Evolutionary conservation across 2,888 invertebrate species (phyloP).

Genomic region (Lapara coniferarum): DNA sequence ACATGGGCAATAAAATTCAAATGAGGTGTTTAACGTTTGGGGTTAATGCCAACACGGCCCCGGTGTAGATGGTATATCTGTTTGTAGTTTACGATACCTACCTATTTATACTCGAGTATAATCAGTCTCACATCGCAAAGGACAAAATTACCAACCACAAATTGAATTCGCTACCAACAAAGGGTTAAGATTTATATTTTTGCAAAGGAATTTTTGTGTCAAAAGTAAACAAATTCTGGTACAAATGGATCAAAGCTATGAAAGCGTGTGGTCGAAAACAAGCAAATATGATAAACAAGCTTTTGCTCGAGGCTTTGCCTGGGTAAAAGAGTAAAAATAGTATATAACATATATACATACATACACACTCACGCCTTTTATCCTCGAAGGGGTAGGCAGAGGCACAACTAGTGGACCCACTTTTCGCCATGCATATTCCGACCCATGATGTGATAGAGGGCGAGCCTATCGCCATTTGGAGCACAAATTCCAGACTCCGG

Average conservation of each 20-base stretch:
- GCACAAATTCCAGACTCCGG: too few species aligned
- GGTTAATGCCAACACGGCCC: background rate
- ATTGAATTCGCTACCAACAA: background rate
- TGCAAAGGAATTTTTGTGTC: background rate
- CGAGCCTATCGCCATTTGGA: too few species aligned
- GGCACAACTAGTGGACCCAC: too few species aligned
- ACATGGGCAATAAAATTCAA: conserved; percentile 16
- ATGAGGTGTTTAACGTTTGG: conserved; percentile 15
- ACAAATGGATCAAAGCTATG: background rate
- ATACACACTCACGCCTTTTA: too few species aligned
- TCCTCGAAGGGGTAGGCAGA: too few species aligned
- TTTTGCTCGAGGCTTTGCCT: too few species aligned
- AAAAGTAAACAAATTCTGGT: background rate
- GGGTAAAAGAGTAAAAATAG: too few species aligned
- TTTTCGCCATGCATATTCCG: too few species aligned
- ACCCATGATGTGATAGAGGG: too few species aligned
- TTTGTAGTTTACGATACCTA: background rate
- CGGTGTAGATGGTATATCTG: conserved; percentile 3
- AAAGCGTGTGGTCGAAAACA: background rate
- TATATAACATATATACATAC: too few species aligned
- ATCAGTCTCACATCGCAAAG: background rate
- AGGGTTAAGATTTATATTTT: background rate
- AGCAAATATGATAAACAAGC: background rate
- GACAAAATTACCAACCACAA: background rate
- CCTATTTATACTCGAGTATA: background rate